Evolutionary conservation across 1,140 invertebrate genomes (phyloP).

Genomic region (Drosophila willistoni): DNA sequence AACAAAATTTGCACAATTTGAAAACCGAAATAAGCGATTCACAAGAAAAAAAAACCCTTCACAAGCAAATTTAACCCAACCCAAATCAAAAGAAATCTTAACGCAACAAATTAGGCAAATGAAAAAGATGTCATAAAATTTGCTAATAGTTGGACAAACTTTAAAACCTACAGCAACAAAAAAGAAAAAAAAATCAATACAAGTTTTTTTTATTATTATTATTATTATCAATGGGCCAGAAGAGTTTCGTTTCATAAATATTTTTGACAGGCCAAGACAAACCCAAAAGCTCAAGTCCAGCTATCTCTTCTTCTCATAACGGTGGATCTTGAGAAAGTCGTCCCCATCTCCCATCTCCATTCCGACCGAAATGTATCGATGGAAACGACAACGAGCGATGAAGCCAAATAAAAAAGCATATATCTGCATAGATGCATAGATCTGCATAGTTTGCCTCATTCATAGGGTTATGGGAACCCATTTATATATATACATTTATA

Average conservation of each 20-base stretch:
- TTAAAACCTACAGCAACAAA: too few species aligned
- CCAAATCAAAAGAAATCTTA: slow-evolving; percentile 34
- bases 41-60: slow-evolving; percentile 26
- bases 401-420: neutral
- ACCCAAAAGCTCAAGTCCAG: neutral
- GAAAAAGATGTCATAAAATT: slow-evolving; percentile 72
- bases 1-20: slow-evolving; percentile 59
- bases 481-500: slow-evolving; percentile 21
- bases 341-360: neutral
- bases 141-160: slow-evolving; percentile 61
- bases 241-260: slow-evolving; percentile 63
- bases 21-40: slow-evolving; percentile 26
- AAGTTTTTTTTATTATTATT: slow-evolving; percentile 52
- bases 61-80: slow-evolving; percentile 24
- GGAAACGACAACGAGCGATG: neutral
- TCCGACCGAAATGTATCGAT: neutral
- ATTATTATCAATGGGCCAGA: slow-evolving; percentile 30
- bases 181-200: slow-evolving; percentile 40
- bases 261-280: slow-evolving; percentile 38
- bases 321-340: slow-evolving; percentile 54
- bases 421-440: slow-evolving; percentile 31
- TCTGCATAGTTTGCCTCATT: slow-evolving; percentile 26
- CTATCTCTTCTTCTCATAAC: slow-evolving; percentile 40
- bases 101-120: slow-evolving; percentile 69
- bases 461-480: slow-evolving; percentile 32